Conservation (phyloP, 2,113 vertebrate species). For the Psilopsiagon aymara region DNA sequence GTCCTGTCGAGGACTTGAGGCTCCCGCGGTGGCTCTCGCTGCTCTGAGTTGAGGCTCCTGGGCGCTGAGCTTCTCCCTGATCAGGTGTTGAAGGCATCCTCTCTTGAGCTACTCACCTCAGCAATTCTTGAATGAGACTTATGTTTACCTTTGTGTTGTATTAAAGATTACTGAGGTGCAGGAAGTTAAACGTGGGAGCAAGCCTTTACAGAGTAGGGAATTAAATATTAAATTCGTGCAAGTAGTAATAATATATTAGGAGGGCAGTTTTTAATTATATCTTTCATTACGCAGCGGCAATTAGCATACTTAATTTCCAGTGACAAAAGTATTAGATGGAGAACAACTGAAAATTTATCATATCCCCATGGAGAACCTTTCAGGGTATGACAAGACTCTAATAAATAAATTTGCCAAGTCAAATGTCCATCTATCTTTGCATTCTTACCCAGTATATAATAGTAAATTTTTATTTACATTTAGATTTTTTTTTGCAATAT, state of each 20-base stretch:
- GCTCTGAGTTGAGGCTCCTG: no score
- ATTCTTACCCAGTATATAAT: neutral
- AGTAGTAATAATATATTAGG: neutral
- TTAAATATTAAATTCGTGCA: neutral
- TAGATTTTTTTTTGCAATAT: neutral
- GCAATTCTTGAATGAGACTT: neutral
- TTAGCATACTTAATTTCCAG: neutral
- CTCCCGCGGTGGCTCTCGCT: rapidly evolving
- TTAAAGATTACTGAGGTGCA: neutral
- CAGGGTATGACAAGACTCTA: neutral
- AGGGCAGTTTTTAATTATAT: neutral
- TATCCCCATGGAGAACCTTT: neutral
- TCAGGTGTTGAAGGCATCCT: no score
- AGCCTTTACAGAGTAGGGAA: neutral
- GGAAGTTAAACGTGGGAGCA: neutral
- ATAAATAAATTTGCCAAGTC: neutral
- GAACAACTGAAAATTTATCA: neutral
- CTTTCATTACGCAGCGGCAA: neutral
- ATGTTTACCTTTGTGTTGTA: neutral
- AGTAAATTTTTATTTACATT: neutral
- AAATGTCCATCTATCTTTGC: neutral
- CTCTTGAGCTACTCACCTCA: no score
- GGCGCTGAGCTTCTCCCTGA: no score
- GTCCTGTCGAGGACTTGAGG: no score
- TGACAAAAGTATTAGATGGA: neutral